Evolutionary conservation across 35 echinoderm and acorn worm species (phyloP).

Genomic region (Ophiothrix spiculata): DNA sequence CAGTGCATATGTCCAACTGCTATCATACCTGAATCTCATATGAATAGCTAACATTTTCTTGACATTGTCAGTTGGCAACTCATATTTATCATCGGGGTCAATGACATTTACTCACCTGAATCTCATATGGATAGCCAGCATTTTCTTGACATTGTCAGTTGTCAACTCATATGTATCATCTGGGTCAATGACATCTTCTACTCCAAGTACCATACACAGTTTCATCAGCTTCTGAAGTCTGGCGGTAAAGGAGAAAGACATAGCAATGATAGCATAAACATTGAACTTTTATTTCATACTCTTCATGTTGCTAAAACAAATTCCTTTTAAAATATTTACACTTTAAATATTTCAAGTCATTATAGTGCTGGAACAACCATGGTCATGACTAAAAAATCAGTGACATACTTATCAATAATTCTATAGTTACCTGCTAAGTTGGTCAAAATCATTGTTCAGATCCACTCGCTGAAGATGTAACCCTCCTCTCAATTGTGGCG

Average conservation of each 20-base stretch:
- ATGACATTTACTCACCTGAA: slow-evolving; percentile 19
- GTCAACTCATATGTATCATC: slow-evolving; percentile 42
- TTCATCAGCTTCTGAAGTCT: neutral
- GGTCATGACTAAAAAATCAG: no score
- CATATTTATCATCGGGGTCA: neutral
- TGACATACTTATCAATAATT: no score
- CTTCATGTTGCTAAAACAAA: no score
- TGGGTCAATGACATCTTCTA: neutral
- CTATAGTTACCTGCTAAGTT: slow-evolving; percentile 4
- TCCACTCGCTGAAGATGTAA: slow-evolving; percentile 5
- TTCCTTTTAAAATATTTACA: no score
- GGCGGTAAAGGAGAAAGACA: no score
- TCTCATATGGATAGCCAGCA: slow-evolving; percentile 37
- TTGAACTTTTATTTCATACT: no score
- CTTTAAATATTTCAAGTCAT: no score
- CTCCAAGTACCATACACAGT: slow-evolving; percentile 24
- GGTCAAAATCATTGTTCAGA: slow-evolving; percentile 18
- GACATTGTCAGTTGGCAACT: slow-evolving; percentile 30
- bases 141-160: slow-evolving; percentile 31
- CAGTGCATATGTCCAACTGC: no score
- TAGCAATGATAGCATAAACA: no score
- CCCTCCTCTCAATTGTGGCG: neutral
- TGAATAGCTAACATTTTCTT: no score
- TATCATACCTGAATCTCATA: slow-evolving; percentile 42
- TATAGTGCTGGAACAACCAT: no score